These are phyloP conservation scores for Cephus pygmeus DNA, from an alignment of 2,888 invertebrate genomes.

Conservation along the genomic window DNA sequence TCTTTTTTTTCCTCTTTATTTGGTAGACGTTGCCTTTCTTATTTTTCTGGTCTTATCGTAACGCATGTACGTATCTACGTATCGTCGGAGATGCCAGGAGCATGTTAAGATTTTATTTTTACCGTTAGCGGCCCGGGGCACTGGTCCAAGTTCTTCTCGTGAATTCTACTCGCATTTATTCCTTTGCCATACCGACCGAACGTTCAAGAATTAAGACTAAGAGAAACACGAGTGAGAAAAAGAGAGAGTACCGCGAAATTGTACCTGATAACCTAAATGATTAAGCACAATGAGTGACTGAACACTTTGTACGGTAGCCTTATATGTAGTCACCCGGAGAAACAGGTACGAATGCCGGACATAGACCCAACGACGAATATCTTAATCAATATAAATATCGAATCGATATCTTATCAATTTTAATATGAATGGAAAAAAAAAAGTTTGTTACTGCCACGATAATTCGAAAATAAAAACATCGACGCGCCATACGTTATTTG, in stretches of 20 bases:
- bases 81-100: not conserved
- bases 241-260: not conserved
- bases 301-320: not conserved
- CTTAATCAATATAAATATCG: not conserved
- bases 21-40: not conserved
- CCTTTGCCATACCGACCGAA: not conserved
- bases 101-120: not conserved
- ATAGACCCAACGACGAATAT: not conserved
- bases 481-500: too few species aligned
- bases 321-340: not conserved
- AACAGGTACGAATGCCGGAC: not conserved
- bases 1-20: not conserved
- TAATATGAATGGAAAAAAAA: not conserved
- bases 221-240: too few species aligned
- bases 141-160: not conserved
- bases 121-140: not conserved
- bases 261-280: not conserved
- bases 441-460: not conserved
- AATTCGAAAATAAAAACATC: not conserved
- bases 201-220: not conserved
- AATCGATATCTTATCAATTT: not conserved
- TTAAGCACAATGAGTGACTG: not conserved
- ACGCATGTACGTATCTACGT: not conserved
- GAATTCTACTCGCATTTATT: not conserved
- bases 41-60: not conserved